Conservation (phyloP, 2,113 vertebrate species). For the Pterocles orientalis region DNA sequence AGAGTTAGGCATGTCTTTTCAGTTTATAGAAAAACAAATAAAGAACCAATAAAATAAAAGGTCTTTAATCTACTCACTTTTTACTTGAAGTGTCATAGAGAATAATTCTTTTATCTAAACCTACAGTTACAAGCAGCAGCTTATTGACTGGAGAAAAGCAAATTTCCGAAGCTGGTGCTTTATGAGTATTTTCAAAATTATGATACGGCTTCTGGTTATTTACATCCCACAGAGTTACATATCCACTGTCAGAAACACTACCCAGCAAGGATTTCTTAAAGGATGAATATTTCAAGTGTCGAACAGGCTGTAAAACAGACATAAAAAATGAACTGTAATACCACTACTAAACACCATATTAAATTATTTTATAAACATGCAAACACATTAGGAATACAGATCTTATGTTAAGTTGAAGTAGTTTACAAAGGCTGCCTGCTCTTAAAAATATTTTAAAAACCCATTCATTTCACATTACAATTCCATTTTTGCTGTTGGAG, state of each 20-base stretch:
- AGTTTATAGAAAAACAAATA: neutral
- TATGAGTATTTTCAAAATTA: slow-evolving; percentile 87
- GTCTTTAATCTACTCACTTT: slow-evolving; percentile 82
- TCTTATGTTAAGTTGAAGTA: neutral
- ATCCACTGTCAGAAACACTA: slow-evolving; percentile 89
- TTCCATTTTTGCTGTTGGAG: neutral
- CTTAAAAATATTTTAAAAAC: neutral
- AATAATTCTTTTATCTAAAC: slow-evolving; percentile 96
- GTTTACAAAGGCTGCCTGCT: neutral
- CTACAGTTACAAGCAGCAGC: slow-evolving; percentile 90
- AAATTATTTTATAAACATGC: neutral
- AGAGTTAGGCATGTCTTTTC: neutral
- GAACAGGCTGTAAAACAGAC: slow-evolving; percentile 84
- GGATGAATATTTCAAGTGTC: slow-evolving; percentile 87
- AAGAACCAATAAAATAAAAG: neutral
- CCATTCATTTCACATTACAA: neutral
- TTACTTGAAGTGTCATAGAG: slow-evolving; percentile 95
- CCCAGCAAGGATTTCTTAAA: slow-evolving; percentile 92
- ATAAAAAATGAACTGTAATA: neutral
- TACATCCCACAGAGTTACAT: slow-evolving; percentile 92
- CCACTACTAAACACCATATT: neutral
- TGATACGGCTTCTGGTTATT: slow-evolving; percentile 90
- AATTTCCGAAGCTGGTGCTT: slow-evolving; percentile 91
- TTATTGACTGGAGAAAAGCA: slow-evolving; percentile 95
- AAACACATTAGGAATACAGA: neutral